Evolutionary conservation across 2,888 invertebrate species (phyloP).

Genomic region (Cenopis cana): DNA sequence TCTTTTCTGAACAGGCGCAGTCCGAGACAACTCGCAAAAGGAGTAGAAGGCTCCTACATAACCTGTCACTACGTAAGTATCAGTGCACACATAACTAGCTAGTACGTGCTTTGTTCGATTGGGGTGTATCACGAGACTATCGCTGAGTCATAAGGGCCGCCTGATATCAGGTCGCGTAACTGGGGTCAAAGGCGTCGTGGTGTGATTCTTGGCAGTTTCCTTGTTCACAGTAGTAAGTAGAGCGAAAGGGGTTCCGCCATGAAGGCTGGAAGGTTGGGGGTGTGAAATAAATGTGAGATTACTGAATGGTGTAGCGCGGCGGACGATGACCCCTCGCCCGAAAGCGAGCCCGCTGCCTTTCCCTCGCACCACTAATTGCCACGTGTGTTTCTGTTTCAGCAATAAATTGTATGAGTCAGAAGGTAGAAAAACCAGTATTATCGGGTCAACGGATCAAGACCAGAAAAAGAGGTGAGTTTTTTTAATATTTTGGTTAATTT

Average conservation of each 20-base stretch:
- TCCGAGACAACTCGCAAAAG: slow-evolving; percentile 84
- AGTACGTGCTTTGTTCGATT: slow-evolving; percentile 56
- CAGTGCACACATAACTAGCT: slow-evolving; percentile 63
- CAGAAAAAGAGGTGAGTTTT: slow-evolving; percentile 97
- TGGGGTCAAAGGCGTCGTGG: slow-evolving; percentile 49
- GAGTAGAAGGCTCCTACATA: slow-evolving; percentile 86
- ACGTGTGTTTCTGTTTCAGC: slow-evolving; percentile 87
- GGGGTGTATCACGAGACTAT: slow-evolving; percentile 54
- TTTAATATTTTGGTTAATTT: slow-evolving; percentile 46
- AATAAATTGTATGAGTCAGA: slow-evolving; percentile 99
- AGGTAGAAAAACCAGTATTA: slow-evolving; percentile 99
- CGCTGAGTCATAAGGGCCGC: slow-evolving; percentile 60
- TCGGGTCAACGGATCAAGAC: slow-evolving; percentile 99
- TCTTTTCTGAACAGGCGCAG: slow-evolving; percentile 85
- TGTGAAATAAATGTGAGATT: slow-evolving; percentile 19
- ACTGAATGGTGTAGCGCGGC: slow-evolving; percentile 55
- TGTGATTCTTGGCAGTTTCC: slow-evolving; percentile 55
- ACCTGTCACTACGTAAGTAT: slow-evolving; percentile 85
- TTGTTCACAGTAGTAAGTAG: slow-evolving; percentile 62
- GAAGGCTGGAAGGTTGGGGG: slow-evolving; percentile 39
- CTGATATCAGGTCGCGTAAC: slow-evolving; percentile 48
- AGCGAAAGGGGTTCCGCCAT: slow-evolving; percentile 63
- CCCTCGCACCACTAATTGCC: slow-evolving; percentile 69
- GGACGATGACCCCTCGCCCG: slow-evolving; percentile 75
- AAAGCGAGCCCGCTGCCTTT: slow-evolving; percentile 58